Evolutionary conservation across 2,888 invertebrate species (phyloP).

Genomic region (Acrobasis repandana): DNA sequence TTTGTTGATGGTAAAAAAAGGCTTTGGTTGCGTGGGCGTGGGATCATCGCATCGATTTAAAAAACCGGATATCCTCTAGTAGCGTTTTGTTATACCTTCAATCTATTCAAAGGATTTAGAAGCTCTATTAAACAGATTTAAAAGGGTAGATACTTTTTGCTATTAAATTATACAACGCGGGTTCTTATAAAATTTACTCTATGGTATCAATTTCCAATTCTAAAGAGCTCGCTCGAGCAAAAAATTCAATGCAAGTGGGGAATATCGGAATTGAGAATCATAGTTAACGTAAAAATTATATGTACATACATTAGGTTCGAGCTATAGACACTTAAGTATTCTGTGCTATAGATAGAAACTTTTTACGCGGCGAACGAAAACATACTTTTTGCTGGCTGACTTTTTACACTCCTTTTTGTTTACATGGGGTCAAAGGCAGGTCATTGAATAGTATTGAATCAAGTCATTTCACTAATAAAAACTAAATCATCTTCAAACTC

Average conservation of each 20-base stretch:
- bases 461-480: conserved; percentile 13
- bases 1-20: conserved; percentile 39
- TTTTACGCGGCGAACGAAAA: conserved; percentile 4
- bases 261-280: conserved; percentile 6
- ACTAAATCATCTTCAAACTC: conserved; percentile 9
- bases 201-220: conserved; percentile 17
- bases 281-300: conserved; percentile 7
- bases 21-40: conserved; percentile 60
- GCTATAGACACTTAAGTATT: no score
- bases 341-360: not conserved
- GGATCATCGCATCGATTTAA: conserved; percentile 53
- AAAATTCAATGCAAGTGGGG: conserved; percentile 1
- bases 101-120: conserved; percentile 15
- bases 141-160: conserved; percentile 15
- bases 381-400: not conserved
- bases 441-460: conserved; percentile 3
- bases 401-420: not conserved
- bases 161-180: conserved; percentile 10
- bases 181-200: conserved; percentile 11
- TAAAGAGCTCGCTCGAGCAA: conserved; percentile 5
- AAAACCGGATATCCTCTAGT: conserved; percentile 71
- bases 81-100: conserved; percentile 44
- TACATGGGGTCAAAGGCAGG: conserved; percentile 3
- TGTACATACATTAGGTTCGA: conserved; percentile 11
- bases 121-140: conserved; percentile 15